Percentiles rank a stretch among this genome's conserved stretches.
Evolutionary conservation across 64 coral and sea anemone species (phyloP).

Genomic region (Montipora capricornis): DNA sequence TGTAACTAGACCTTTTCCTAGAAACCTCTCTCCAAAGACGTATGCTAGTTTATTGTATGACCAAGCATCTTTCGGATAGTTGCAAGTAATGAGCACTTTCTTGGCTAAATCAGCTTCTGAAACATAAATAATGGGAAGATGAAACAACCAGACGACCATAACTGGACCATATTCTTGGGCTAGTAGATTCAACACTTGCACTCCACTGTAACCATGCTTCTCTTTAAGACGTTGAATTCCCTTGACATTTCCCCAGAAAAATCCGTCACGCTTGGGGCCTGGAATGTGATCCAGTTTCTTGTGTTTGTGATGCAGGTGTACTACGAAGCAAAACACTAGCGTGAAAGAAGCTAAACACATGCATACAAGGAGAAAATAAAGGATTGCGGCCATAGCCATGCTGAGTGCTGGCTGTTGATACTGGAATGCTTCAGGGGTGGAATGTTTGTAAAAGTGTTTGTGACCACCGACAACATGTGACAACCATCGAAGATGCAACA

Average conservation of each 20-base stretch:
- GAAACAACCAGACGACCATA: conserved; percentile 60
- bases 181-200: conserved; percentile 45
- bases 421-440: background rate
- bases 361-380: conserved; percentile 23
- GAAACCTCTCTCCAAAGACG: conserved; percentile 78
- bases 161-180: conserved; percentile 67
- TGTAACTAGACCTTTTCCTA: conserved; percentile 71
- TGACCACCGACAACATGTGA: background rate
- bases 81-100: conserved; percentile 78
- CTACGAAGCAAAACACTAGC: conserved; percentile 64
- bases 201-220: background rate
- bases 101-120: conserved; percentile 62
- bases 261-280: conserved; percentile 75
- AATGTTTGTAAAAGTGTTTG: background rate
- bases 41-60: conserved; percentile 24
- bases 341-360: conserved; percentile 47
- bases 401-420: background rate
- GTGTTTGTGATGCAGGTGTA: conserved; percentile 67
- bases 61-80: conserved; percentile 63
- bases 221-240: conserved; percentile 34
- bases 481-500: background rate
- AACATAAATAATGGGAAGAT: conserved; percentile 67
- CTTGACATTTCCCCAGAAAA: conserved; percentile 75
- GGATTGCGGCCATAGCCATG: background rate
- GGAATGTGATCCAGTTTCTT: conserved; percentile 76